These are phyloP conservation scores for Cariama cristata DNA, from an alignment of 2,113 vertebrate species.

Conservation along the genomic window DNA sequence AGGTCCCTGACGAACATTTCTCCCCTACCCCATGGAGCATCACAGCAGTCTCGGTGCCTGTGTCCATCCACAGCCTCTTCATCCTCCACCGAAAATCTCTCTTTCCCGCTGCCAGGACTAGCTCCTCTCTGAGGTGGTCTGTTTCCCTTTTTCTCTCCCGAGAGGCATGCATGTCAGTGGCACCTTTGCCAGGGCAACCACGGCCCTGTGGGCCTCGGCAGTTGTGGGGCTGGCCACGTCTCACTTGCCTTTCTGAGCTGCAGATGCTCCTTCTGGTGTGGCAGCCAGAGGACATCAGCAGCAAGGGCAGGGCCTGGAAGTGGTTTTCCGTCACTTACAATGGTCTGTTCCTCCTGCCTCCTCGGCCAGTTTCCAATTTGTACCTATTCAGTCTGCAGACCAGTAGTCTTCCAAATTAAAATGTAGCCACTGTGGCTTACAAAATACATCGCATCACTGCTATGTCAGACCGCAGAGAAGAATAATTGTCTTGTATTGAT, in stretches of 20 bases:
- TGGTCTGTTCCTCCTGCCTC: not conserved
- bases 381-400: not conserved
- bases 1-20: not conserved
- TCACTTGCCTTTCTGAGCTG: not conserved
- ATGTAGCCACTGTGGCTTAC: not conserved
- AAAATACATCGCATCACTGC: not conserved
- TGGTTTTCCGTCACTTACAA: not conserved
- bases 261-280: fast-evolving
- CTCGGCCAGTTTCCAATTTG: not conserved
- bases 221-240: fast-evolving
- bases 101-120: not conserved
- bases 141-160: fast-evolving
- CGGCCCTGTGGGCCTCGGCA: fast-evolving
- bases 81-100: not conserved
- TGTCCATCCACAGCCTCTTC: not conserved
- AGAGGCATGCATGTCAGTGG: not conserved
- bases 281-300: not conserved
- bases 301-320: not conserved
- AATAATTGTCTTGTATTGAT: not conserved
- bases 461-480: not conserved
- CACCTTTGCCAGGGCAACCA: fast-evolving
- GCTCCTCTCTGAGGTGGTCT: not conserved
- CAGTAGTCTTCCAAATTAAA: not conserved
- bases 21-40: not conserved
- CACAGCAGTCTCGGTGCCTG: not conserved